phyloP scores from a whole-genome alignment of 2,888 invertebrate genomes.

The Orthosia gracilis region DNA sequence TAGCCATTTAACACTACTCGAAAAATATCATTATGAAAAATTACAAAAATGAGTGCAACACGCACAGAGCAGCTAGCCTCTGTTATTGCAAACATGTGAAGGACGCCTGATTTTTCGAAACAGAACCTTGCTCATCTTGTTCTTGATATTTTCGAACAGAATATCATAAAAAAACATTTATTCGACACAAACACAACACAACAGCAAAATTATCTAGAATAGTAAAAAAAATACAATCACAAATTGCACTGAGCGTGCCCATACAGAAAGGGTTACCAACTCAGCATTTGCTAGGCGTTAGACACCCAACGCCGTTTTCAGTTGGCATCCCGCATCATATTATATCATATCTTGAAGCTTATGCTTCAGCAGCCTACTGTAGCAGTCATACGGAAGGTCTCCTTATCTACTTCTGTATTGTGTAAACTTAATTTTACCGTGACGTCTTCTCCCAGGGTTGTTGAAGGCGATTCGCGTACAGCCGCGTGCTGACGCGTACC shows the following conservation, averaged over 20 bases:
- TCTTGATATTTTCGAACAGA: background rate
- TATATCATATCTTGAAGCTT: too few relatives aligned
- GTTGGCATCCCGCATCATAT: too few relatives aligned
- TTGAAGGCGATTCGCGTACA: slow-evolving; percentile 80
- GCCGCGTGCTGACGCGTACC: slow-evolving; percentile 74
- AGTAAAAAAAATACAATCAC: too few relatives aligned
- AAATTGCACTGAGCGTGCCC: too few relatives aligned
- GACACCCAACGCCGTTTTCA: too few relatives aligned
- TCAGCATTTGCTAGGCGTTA: too few relatives aligned
- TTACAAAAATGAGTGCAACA: background rate
- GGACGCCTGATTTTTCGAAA: background rate
- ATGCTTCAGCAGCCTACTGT: background rate
- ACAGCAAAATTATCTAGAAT: too few relatives aligned
- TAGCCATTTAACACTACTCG: background rate
- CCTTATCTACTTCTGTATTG: background rate
- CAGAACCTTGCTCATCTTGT: background rate
- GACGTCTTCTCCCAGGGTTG: slow-evolving; percentile 66
- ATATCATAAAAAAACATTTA: too few relatives aligned
- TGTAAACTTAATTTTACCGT: background rate
- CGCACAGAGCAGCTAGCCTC: too few relatives aligned
- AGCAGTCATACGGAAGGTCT: background rate
- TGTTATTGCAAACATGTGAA: background rate
- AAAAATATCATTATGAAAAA: background rate
- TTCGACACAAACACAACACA: too few relatives aligned
- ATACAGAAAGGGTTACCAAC: too few relatives aligned